Conservation (phyloP, 2,797 vertebrate species). For the Pyrocephalus nanus region DNA sequence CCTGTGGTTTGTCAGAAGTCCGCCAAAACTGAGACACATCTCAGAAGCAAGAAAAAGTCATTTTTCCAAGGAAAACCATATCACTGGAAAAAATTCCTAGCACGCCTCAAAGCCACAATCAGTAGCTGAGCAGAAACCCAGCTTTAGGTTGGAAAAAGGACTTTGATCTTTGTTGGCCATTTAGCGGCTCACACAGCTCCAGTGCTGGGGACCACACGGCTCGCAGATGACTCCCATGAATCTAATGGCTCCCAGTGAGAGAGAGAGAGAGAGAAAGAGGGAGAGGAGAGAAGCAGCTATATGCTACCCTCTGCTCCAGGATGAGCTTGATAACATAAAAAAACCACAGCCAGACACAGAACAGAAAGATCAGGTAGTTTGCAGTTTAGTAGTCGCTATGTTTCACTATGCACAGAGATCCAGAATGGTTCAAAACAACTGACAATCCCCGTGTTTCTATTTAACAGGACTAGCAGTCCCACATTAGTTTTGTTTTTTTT, state of each 20-base stretch:
- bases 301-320: neutral
- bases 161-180: neutral
- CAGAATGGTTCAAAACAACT: neutral
- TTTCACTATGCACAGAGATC: neutral
- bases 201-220: neutral
- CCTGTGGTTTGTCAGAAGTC: neutral
- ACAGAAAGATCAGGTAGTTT: neutral
- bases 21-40: neutral
- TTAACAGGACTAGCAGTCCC: neutral
- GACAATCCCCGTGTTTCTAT: neutral
- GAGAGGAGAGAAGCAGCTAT: neutral
- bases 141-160: neutral
- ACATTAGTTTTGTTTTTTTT: neutral
- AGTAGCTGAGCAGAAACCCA: neutral
- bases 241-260: neutral
- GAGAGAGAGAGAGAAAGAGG: neutral
- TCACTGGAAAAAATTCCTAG: neutral
- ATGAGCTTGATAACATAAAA: neutral
- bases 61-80: neutral
- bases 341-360: neutral
- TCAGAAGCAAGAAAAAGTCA: neutral
- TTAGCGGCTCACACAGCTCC: neutral
- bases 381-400: neutral
- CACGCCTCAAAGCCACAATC: neutral
- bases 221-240: neutral